Evolutionary conservation across 1,140 invertebrate genomes (phyloP).

Genomic region (Oncopodura yosiiana): DNA sequence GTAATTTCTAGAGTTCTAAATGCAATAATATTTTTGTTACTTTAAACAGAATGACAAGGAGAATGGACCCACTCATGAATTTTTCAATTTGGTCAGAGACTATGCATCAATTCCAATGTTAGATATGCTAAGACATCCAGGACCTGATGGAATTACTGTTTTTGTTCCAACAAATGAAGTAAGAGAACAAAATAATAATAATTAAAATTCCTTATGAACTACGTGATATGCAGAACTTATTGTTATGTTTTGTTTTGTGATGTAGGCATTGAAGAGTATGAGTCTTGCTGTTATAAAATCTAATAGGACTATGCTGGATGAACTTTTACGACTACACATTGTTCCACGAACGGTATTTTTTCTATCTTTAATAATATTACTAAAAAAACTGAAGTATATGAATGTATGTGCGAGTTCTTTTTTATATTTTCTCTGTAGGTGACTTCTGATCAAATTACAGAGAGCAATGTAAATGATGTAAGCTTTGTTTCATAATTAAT

Average conservation of each 20-base stretch:
- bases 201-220: too few species aligned
- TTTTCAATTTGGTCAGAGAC: constrained; percentile 67
- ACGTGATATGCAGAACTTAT: too few species aligned
- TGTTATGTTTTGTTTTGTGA: not conserved
- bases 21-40: constrained; percentile 3
- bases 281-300: constrained; percentile 44
- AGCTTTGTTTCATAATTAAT: too few species aligned
- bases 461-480: constrained; percentile 59
- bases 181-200: not conserved
- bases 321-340: constrained; percentile 58
- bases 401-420: too few species aligned
- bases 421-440: too few species aligned
- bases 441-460: constrained; percentile 61
- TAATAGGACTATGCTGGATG: constrained; percentile 42
- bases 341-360: constrained; percentile 56
- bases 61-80: constrained; percentile 42
- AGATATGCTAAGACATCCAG: constrained; percentile 3
- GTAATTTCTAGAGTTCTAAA: not conserved
- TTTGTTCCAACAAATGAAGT: constrained; percentile 84
- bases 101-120: constrained; percentile 39
- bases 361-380: too few species aligned
- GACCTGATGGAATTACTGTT: constrained; percentile 51
- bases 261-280: constrained; percentile 18
- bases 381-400: too few species aligned
- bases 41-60: constrained; percentile 28